Evolutionary conservation across 2,113 vertebrate species (phyloP), one percentile per base, ranked within the genome.

Genomic region (Thalassoma bifasciatum): DNA sequence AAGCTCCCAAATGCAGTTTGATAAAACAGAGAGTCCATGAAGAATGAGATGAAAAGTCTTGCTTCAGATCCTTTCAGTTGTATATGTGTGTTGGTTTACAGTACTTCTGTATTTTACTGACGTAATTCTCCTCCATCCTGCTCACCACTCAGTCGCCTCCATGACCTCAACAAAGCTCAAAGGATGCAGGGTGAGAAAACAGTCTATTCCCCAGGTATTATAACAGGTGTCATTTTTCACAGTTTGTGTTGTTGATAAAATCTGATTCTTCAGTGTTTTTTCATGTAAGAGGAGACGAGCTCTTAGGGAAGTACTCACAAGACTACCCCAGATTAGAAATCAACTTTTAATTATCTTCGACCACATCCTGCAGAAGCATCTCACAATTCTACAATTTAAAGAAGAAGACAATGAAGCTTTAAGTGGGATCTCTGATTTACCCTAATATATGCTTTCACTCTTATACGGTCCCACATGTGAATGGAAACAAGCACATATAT

Each of bases 141-240:
- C 13, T 21, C 24, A 11, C 10, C 56, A 34, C 66, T 61, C 52
- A 17, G 17, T 30, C 40, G 24, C 46, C 54, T 22, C 13, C 23
- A 42, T 51, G 57, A 34, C 16, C 56, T 49, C 24, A 2, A 37
- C 26, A 46, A 70, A 54, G 21, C 30, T 54, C 34, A 3, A 0
- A 47, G 64, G 58, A 54, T 11, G 3, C 8, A 34, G 5, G 56
- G 64, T 77, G 64, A 57, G 68, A 74, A 70, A 69, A 61, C 30
- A 6, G n/a, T 24, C 34, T 12, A 1, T 13, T 21, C 54, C 51
- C 46, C 38, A 46, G 47, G 57, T 7, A 42, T 30, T 9, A 16
- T 3, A 47, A 24, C 47, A 68, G 60, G 52, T 65, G 42, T 56
- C 66, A 65, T 57, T 57, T 81, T 65, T 21, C 66, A 67, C 61